These are phyloP conservation scores for Ecliptopera silaceata DNA, from an alignment of 2,888 invertebrate species.

Conservation along the genomic window DNA sequence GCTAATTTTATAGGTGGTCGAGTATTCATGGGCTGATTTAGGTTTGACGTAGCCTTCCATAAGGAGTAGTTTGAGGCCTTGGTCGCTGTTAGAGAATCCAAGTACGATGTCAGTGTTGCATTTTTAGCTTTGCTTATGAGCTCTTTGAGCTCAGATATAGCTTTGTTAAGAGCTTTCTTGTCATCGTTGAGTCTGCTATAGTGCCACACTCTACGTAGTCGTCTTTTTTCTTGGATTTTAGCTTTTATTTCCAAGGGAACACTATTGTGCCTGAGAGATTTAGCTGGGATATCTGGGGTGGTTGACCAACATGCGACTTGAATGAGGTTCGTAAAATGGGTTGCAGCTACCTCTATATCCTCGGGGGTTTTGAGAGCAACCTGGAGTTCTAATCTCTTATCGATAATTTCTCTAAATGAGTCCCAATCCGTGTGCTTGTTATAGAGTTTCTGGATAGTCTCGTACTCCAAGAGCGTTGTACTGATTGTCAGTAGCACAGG, in stretches of 20 bases:
- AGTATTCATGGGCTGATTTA: not conserved
- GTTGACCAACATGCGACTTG: not conserved
- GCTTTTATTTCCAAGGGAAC: not conserved
- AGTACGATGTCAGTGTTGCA: too few relatives aligned
- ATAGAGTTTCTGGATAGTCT: not conserved
- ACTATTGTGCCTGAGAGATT: not conserved
- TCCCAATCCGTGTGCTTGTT: not conserved
- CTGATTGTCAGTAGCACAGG: not conserved
- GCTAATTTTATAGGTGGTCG: not conserved
- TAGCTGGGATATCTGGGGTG: not conserved
- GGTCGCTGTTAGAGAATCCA: too few relatives aligned
- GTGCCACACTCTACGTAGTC: constrained; percentile 2
- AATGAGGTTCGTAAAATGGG: too few relatives aligned
- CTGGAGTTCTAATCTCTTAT: not conserved
- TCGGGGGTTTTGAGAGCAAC: not conserved
- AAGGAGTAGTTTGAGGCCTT: too few relatives aligned
- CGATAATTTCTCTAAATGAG: not conserved
- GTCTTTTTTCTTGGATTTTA: not conserved
- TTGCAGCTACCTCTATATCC: not conserved
- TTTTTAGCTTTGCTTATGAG: too few relatives aligned
- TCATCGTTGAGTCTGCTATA: not conserved
- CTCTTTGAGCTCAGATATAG: too few relatives aligned
- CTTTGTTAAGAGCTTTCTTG: not conserved
- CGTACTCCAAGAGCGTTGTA: not conserved
- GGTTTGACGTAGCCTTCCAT: too few relatives aligned